phyloP scores from a whole-genome alignment of 2,113 vertebrate species.

The Labrus mixtus region DNA sequence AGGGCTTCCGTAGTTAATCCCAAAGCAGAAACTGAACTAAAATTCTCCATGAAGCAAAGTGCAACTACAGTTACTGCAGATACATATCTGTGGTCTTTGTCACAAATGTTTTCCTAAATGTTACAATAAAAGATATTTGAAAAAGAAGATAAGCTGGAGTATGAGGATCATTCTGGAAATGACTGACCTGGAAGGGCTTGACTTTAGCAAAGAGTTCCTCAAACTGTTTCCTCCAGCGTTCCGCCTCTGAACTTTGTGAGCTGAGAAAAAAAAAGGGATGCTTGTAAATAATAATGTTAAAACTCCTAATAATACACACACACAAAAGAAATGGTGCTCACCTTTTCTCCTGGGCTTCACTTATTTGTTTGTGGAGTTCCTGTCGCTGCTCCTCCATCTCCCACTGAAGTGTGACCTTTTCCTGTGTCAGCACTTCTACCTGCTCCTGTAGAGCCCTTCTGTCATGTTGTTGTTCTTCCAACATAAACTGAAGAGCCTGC shows the following conservation, averaged over 20 bases:
- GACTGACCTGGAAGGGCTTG: conserved; percentile 93
- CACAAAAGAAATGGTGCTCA: conserved; percentile 58
- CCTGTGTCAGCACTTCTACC: conserved; percentile 64
- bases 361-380: conserved; percentile 76
- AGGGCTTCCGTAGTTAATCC: too few relatives aligned
- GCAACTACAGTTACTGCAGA: background rate
- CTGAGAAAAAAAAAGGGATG: conserved; percentile 52
- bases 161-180: background rate
- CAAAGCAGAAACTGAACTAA: too few relatives aligned
- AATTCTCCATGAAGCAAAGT: background rate
- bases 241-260: conserved; percentile 67
- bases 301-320: too few relatives aligned
- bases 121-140: too few relatives aligned
- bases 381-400: conserved; percentile 82
- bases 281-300: background rate
- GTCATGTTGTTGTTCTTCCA: conserved; percentile 56
- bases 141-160: background rate
- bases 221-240: conserved; percentile 87
- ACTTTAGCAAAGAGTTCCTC: conserved; percentile 92
- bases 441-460: conserved; percentile 51
- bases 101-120: too few relatives aligned
- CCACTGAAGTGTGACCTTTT: conserved; percentile 78
- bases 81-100: background rate
- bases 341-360: conserved; percentile 81
- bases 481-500: conserved; percentile 18